Conservation (phyloP, 2,113 vertebrate genomes). For the Dendropsophus ebraccatus region DNA sequence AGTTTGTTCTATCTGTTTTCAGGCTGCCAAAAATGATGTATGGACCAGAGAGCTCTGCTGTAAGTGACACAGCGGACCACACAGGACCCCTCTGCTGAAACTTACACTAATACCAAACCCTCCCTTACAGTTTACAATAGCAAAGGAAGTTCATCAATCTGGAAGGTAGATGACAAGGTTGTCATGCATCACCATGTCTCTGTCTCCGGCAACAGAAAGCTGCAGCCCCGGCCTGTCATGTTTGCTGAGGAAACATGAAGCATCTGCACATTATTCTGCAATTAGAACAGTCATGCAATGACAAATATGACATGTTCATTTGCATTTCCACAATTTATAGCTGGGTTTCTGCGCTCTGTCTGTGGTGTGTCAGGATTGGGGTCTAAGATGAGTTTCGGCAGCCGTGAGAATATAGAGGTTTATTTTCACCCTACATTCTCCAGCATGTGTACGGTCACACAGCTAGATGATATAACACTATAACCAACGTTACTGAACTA, state of each 20-base stretch:
- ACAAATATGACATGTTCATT: slow-evolving; percentile 36
- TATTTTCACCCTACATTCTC: not conserved
- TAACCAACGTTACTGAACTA: too few relatives aligned
- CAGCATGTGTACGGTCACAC: not conserved
- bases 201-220: slow-evolving; percentile 13
- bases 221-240: slow-evolving; percentile 7
- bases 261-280: slow-evolving; percentile 31
- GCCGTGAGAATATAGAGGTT: not conserved
- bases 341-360: not conserved
- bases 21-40: slow-evolving; percentile 42
- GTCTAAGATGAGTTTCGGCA: not conserved
- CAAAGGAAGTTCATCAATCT: slow-evolving; percentile 43
- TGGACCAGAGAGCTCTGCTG: not conserved
- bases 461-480: not conserved
- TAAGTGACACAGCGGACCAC: slow-evolving; percentile 33
- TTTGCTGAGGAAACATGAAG: slow-evolving; percentile 10
- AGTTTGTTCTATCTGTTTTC: slow-evolving; percentile 1
- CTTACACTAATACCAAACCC: not conserved
- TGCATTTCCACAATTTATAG: slow-evolving; percentile 14
- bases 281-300: slow-evolving; percentile 37
- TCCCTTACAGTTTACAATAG: slow-evolving; percentile 30
- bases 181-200: slow-evolving; percentile 28
- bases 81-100: slow-evolving; percentile 14
- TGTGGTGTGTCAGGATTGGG: not conserved
- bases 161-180: slow-evolving; percentile 40